Base-by-base conservation (phyloP, 2,888 invertebrate species). In the Megaustenia siamemsis region DNA sequence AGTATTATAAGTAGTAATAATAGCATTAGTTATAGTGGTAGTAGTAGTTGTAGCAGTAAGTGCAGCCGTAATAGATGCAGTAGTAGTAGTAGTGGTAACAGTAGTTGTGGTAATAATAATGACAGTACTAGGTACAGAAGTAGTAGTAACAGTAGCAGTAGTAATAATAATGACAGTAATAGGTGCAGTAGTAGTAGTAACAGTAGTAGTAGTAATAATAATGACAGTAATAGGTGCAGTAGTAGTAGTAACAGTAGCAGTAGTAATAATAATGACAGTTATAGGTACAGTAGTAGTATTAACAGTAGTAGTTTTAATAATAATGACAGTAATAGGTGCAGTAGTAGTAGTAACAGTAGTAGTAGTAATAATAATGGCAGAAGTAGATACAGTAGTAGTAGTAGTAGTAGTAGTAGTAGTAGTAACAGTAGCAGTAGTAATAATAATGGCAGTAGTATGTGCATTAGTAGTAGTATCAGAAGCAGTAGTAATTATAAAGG, bases 401-500 rank as follows among this genome's bases (percentile, higher is more conserved):
- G 60, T 60, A 60, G 60, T 60, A 60, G 60, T 60, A 60, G 60
- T 15, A 60, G 60, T 60, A 24, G 60, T 63, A 63, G 63, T 63
- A 63, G 28, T 28, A 28, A 12, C 2, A 63, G 63, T 63, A 63
- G 63, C 28, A 63, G 28, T 6, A 63, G 28, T 28, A 63, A 32
- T 28, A 63, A 32, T 28, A 63, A 28, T 63, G 28, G 63, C 28
- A 63, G 63, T 63, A 28, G 28, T 28, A 63, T 12, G 4, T 28
- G 28, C 28, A 28, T 3, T 63, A 28, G 28, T 63, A 28, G 28
- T 63, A 63, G 28, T 28, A 63, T n/a, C 28, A 5, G 28, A 28
- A 63, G 63, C 28, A 28, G 32, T 63, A n/a, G 63, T 1, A 8
- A 32, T 63, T 1, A 8, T 63, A 63, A 12, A 8, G 28, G 28